Base-by-base conservation (phyloP, 1,140 invertebrate genomes). In the Stratiolaelaps scimitus region DNA sequence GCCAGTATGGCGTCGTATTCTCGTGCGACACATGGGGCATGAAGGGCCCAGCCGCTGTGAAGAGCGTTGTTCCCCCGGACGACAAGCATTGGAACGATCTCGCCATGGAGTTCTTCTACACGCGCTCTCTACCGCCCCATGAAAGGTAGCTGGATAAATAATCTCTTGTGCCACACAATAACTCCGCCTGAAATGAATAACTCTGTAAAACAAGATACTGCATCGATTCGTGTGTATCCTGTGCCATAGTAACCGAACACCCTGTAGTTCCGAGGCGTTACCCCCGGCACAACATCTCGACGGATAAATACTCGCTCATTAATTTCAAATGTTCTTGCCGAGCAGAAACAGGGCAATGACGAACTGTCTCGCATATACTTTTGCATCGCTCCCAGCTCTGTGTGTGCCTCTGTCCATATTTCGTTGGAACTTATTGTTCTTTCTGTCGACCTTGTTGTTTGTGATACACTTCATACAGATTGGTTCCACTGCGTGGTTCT, bases 1-100 rank as follows among this genome's bases (percentile, higher is more conserved):
- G 89, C 1, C 89, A 92, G 73, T 93, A 92, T 76, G 90, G 90
- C 15, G 88, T 93, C n/a, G 89, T 92, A 10, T 92, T 87, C 74
- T 79, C 84, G 0, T 88, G 88, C 71, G 85, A 89, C 44, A 75
- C 79, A 13, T 92, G 89, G 89, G 85, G 80, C 0, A 76, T 75
- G 15, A 81, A 80, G 56, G 77, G 81, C 47, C 85, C 84, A 0
- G 88, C 83, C 73, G 89, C 89, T 15, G 83, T 92, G n/a, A 93
- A 93, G 78, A 89, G 88, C 17, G 87, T 93, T 30, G 83, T 92
- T 29, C 89, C 89, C 0, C 85, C 87, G 2, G 90, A 93, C 76
- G 88, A 91, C 67, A 83, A 87, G 69, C 89, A 92, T 73, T 92
- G 88, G 86, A 87, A 88, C 75, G 90, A 93, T 74, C 76, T 92